Base-by-base conservation (phyloP, 92 coral and sea anemone species). In the Metridium senile region DNA sequence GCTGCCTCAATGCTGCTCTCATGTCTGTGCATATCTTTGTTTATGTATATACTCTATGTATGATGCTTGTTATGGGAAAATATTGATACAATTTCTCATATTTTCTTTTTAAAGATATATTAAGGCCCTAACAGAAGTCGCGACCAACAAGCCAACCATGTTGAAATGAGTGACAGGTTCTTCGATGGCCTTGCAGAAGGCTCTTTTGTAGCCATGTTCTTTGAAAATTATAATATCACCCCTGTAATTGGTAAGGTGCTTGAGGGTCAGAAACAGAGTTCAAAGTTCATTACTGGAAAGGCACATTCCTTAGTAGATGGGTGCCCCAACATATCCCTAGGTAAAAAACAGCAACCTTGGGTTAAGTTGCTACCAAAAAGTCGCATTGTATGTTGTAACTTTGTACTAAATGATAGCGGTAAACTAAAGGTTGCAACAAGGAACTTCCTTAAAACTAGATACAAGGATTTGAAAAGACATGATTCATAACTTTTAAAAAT, bases 241-340 rank as follows among this genome's bases (percentile, higher is more conserved):
- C 89, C 86, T 62, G 64, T 62, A 17, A 72, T 85, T 74, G 87
- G 87, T 1, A 59, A 76, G 53, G 75, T 86, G 3, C 45, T 70
- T 47, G 83, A 77, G 66, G 66, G 68, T 23, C 46, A 23, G 75
- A 62, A 33, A 54, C 72, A 19, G 70, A 56, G 0, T 87, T 78
- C 52, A 66, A 72, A 47, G 68, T 87, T 35, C 82, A 78, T 47
- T 84, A 87, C 77, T 84, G 84, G 80, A 87, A 84, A 74, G 89
- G 92, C 0, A 85, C 89, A 33, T 87, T 77, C 62, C 3, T 35
- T 20, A 84, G 88, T 11, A 74, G 22, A 28, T 87, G 89, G 92
- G 22, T 64, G 18, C 85, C 85, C 61, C 52, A 58, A 47, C 71
- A 73, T 69, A 31, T 66, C 9, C 59, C 77, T 16, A 27, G 82